These are phyloP conservation scores for Coecobrya sp. DNA, from an alignment of 2,888 invertebrate genomes.

Conservation along the genomic window DNA sequence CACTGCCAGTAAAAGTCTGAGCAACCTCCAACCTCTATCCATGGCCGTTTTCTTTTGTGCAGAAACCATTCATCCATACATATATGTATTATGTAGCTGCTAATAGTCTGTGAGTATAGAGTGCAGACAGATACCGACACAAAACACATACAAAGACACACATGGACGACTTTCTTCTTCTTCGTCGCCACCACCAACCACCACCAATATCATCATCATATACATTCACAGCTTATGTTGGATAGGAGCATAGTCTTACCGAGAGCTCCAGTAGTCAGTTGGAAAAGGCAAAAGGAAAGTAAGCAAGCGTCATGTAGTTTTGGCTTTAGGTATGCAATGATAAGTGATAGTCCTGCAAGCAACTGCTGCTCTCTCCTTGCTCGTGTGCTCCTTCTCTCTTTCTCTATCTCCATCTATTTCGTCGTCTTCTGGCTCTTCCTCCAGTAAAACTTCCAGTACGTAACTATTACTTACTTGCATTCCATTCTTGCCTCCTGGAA, in stretches of 20 bases:
- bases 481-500: conserved; percentile 56
- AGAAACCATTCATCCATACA: conserved; percentile 18
- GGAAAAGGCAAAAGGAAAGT: conserved; percentile 54
- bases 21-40: neutral
- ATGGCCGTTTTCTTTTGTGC: conserved; percentile 38
- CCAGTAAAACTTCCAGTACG: conserved; percentile 18
- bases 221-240: neutral
- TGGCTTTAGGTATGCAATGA: conserved; percentile 62
- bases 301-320: conserved; percentile 66
- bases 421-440: neutral
- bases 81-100: neutral
- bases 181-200: conserved; percentile 16
- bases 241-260: neutral
- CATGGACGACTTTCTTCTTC: conserved; percentile 11
- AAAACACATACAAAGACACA: conserved; percentile 19
- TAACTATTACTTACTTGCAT: neutral
- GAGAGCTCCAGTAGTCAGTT: neutral
- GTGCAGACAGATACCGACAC: conserved; percentile 9
- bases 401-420: conserved; percentile 4
- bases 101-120: conserved; percentile 9
- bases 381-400: neutral
- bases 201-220: neutral
- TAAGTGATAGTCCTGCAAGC: conserved; percentile 77
- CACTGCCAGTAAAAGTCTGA: neutral
- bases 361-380: conserved; percentile 67